These are phyloP conservation scores for Sylvicola cinctus DNA, from an alignment of 2,888 invertebrate species.

Conservation along the genomic window DNA sequence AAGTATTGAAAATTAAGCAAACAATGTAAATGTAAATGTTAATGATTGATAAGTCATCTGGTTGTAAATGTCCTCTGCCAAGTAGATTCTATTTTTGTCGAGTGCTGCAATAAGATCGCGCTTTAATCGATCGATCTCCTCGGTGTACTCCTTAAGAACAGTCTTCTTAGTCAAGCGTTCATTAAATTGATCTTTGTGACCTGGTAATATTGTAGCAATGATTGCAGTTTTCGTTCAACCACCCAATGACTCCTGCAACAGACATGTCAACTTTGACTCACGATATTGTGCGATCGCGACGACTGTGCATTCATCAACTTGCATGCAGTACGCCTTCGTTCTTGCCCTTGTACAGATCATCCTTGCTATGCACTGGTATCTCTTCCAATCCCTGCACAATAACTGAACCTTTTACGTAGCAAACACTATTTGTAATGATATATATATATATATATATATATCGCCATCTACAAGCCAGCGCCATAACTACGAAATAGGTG, in stretches of 20 bases:
- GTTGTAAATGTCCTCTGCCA: conserved; percentile 68
- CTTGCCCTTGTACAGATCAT: conserved; percentile 78
- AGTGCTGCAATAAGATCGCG: conserved; percentile 71
- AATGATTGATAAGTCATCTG: conserved; percentile 40
- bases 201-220: conserved; percentile 89
- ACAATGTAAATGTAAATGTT: no score
- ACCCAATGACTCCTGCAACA: conserved; percentile 89
- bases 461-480: no score
- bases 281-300: conserved; percentile 90
- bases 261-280: conserved; percentile 87
- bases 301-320: conserved; percentile 90
- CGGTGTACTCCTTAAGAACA: conserved; percentile 63
- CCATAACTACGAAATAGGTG: no score
- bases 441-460: no score
- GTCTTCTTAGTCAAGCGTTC: conserved; percentile 70
- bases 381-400: conserved; percentile 85
- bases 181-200: conserved; percentile 75
- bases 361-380: conserved; percentile 69
- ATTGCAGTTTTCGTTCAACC: conserved; percentile 94
- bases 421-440: no score
- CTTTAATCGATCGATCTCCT: conserved; percentile 75
- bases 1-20: no score
- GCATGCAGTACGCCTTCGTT: conserved; percentile 71
- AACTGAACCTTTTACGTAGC: conserved; percentile 84
- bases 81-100: conserved; percentile 69